Conservation (phyloP, 1,140 invertebrate species). For the Drosophila trapezifrons region DNA sequence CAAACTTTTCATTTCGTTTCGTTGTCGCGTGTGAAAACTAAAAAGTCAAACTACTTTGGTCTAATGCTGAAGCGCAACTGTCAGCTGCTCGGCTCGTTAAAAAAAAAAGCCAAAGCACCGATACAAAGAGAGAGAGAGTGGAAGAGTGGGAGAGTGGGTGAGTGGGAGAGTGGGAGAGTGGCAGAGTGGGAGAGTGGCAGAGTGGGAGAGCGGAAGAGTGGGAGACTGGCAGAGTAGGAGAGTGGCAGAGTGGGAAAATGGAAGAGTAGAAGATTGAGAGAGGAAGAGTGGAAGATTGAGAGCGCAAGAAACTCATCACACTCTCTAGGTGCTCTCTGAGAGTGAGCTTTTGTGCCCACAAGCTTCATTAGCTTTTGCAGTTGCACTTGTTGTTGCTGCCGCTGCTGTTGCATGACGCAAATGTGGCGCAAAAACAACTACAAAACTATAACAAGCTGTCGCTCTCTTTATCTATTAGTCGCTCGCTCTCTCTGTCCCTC, state of each 20-base stretch:
- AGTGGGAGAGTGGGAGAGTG: slow-evolving; percentile 6
- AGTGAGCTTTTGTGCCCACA: slow-evolving; percentile 14
- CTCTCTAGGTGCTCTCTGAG: slow-evolving; percentile 17
- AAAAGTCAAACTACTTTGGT: slow-evolving; percentile 75
- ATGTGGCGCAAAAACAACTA: slow-evolving; percentile 48
- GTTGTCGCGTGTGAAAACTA: slow-evolving; percentile 46
- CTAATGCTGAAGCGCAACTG: slow-evolving; percentile 80
- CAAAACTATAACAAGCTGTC: slow-evolving; percentile 56
- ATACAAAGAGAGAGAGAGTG: slow-evolving; percentile 1
- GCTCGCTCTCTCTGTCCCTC: slow-evolving; percentile 4
- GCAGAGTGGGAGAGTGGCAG: slow-evolving; percentile 8
- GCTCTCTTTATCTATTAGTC: slow-evolving; percentile 45
- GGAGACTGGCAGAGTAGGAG: slow-evolving; percentile 2
- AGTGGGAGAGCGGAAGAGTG: slow-evolving; percentile 3
- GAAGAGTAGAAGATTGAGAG: slow-evolving; percentile 3
- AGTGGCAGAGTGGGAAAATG: slow-evolving; percentile 3
- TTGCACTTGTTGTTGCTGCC: slow-evolving; percentile 45
- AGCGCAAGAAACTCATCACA: too few species aligned
- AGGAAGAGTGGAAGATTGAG: slow-evolving; percentile 4
- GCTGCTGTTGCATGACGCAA: slow-evolving; percentile 65
- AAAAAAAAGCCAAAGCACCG: slow-evolving; percentile 43
- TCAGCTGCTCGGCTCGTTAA: slow-evolving; percentile 72
- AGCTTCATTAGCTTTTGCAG: slow-evolving; percentile 49
- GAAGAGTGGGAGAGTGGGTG: slow-evolving; percentile 3
- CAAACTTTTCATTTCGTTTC: slow-evolving; percentile 72